Evolutionary conservation across 1,140 invertebrate genomes (phyloP).

Genomic region (Luehdorfia chinensis): DNA sequence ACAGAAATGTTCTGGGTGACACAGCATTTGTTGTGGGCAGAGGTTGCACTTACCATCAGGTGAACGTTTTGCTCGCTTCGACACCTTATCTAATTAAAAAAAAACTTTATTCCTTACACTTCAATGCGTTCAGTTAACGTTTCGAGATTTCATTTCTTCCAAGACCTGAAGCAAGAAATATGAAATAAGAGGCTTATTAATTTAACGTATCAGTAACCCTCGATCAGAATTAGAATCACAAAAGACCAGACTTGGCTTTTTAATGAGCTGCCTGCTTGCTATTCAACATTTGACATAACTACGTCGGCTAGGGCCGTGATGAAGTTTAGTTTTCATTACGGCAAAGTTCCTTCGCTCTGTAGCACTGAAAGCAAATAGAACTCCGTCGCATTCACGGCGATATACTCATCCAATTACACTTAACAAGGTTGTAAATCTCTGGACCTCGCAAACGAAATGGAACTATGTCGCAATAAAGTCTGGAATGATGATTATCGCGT

Average conservation of each 20-base stretch:
- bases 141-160: no score
- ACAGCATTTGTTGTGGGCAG: no score
- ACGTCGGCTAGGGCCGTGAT: background rate
- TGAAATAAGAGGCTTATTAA: no score
- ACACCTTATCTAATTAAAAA: no score
- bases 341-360: conserved; percentile 9
- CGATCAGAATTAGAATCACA: background rate
- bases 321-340: background rate
- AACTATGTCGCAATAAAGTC: conserved; percentile 11
- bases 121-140: no score
- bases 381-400: conserved; percentile 2
- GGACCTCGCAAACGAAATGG: conserved; percentile 13
- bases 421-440: conserved; percentile 14
- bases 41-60: no score
- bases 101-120: no score
- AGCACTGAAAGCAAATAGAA: conserved; percentile 5
- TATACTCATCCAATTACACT: conserved; percentile 13
- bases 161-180: no score
- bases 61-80: no score
- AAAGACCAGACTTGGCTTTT: conserved; percentile 4
- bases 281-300: conserved; percentile 13
- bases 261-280: conserved; percentile 9
- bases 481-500: conserved; percentile 10
- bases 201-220: conserved; percentile 12
- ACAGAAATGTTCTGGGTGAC: no score